These are phyloP conservation scores for Pionites leucogaster DNA, from an alignment of 2,113 vertebrate species.

Conservation along the genomic window DNA sequence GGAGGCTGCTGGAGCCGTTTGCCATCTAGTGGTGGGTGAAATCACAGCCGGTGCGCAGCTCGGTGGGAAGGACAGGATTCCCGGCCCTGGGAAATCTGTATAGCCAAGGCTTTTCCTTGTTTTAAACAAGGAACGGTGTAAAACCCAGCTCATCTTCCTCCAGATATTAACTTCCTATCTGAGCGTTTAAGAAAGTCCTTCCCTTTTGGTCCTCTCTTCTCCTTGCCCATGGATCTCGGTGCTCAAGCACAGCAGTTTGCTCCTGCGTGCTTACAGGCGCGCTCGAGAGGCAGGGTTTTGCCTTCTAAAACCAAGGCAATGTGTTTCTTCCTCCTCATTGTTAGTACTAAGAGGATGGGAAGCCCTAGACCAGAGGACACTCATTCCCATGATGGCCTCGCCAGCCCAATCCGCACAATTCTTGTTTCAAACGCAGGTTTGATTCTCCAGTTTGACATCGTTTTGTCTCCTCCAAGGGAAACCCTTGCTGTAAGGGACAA, in stretches of 20 bases:
- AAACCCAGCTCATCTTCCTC: not conserved
- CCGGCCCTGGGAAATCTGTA: not conserved
- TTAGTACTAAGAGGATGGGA: not conserved
- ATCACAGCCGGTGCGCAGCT: rapidly evolving
- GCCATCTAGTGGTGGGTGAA: slow-evolving; percentile 33
- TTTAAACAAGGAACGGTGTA: not conserved
- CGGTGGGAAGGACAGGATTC: rapidly evolving
- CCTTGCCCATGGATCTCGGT: not conserved
- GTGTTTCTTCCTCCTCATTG: rapidly evolving
- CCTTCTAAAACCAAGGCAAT: not conserved
- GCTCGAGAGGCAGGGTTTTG: not conserved
- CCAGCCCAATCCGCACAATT: not conserved
- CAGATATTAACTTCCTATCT: not conserved
- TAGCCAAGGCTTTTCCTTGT: not conserved
- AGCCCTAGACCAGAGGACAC: not conserved
- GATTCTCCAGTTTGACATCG: not conserved
- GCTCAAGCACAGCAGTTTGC: not conserved
- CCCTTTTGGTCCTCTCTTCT: not conserved
- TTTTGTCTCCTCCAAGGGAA: not conserved
- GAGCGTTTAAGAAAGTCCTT: not conserved
- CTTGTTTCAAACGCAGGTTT: not conserved
- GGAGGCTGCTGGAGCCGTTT: not conserved
- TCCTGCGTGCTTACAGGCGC: not conserved
- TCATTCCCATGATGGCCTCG: not conserved
- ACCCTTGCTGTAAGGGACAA: not conserved